Evolutionary conservation across 2,797 vertebrate species (phyloP).

Genomic region (Champsocephalus esox): DNA sequence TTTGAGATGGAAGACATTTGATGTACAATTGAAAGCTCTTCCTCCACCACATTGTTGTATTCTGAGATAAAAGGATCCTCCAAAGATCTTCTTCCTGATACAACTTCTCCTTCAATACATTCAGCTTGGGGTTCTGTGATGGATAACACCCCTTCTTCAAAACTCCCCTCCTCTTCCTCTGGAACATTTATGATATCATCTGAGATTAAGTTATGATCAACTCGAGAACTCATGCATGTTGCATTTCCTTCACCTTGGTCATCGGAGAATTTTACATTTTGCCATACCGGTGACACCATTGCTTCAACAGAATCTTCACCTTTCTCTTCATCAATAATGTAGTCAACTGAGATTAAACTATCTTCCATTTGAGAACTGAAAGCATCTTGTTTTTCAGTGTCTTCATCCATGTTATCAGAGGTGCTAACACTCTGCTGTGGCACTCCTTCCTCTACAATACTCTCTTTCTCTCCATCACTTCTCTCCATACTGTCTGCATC

Average conservation of each 20-base stretch:
- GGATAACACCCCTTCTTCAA: background rate
- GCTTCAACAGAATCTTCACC: background rate
- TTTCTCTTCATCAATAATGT: conserved; percentile 11
- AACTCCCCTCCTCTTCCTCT: background rate
- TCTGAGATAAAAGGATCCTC: background rate
- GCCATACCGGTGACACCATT: background rate
- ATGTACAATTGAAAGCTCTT: background rate
- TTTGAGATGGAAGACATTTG: background rate
- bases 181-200: conserved; percentile 4
- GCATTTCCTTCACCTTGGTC: conserved; percentile 19
- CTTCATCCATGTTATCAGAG: conserved; percentile 13
- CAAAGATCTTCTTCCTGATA: background rate
- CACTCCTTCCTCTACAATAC: background rate
- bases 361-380: conserved; percentile 25
- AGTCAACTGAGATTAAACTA: conserved; percentile 13
- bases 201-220: background rate
- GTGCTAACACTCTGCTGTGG: background rate
- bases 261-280: background rate
- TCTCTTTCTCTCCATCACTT: conserved; percentile 6
- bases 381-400: conserved; percentile 6
- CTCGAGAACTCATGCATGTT: background rate
- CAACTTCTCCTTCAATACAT: background rate
- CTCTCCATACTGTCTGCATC: background rate
- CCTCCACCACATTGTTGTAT: background rate
- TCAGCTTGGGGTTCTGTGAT: background rate